These are phyloP conservation scores for Drosophila seguyi DNA, from an alignment of 1,140 invertebrate species.

Conservation along the genomic window DNA sequence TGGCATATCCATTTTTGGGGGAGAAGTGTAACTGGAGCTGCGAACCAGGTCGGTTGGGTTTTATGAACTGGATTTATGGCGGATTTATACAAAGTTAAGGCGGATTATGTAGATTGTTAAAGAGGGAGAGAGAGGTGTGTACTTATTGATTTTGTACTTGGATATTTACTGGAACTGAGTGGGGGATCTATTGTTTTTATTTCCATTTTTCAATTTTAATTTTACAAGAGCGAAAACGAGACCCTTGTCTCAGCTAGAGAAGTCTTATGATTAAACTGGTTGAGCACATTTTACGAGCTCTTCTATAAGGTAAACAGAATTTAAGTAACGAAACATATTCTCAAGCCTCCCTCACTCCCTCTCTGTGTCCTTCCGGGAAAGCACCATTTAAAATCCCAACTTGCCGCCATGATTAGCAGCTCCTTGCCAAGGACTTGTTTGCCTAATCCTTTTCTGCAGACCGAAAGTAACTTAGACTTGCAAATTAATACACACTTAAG, in stretches of 20 bases:
- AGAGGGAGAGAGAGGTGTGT: neutral
- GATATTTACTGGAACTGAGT: neutral
- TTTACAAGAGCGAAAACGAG: neutral
- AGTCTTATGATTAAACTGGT: neutral
- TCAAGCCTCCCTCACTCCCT: neutral
- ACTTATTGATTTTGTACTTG: constrained; percentile 16
- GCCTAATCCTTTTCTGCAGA: constrained; percentile 63
- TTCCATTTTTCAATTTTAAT: neutral
- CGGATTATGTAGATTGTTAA: constrained; percentile 62
- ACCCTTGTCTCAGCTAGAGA: no score
- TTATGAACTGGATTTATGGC: constrained; percentile 73
- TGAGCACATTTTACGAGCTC: neutral
- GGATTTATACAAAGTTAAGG: constrained; percentile 45
- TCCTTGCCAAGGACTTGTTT: constrained; percentile 64
- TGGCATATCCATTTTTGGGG: constrained; percentile 35
- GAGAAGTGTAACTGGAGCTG: neutral
- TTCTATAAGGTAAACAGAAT: neutral
- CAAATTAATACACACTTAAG: constrained; percentile 81
- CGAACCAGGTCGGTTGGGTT: constrained; percentile 43
- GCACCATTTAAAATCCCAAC: neutral
- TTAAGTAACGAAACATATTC: neutral
- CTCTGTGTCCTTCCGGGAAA: neutral
- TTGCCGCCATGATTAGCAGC: constrained; percentile 59
- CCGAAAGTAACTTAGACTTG: constrained; percentile 68
- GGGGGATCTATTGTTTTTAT: neutral